These are phyloP conservation scores for Cistogaster globosa DNA, from an alignment of 2,888 invertebrate species.

Conservation along the genomic window DNA sequence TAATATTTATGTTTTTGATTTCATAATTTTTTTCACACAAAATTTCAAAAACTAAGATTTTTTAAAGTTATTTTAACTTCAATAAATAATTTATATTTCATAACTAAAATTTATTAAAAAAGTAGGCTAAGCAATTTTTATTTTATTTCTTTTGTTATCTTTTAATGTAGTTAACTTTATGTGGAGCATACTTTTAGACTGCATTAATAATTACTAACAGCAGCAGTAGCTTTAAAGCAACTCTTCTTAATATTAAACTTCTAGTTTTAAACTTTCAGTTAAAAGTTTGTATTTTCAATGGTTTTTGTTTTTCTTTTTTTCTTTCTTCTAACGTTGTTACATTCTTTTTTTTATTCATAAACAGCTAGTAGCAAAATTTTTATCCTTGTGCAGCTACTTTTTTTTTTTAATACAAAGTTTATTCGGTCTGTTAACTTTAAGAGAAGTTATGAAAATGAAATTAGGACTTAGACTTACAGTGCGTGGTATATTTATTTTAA, in stretches of 20 bases:
- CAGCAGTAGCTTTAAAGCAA: neutral
- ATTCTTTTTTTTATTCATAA: neutral
- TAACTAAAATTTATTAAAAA: too few species aligned
- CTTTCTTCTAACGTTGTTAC: too few species aligned
- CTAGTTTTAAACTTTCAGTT: neutral
- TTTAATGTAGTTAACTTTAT: neutral
- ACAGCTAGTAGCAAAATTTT: neutral
- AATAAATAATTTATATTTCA: too few species aligned
- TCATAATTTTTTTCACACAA: too few species aligned
- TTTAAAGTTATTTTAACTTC: too few species aligned
- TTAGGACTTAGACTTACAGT: neutral
- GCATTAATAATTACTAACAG: neutral
- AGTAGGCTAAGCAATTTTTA: too few species aligned
- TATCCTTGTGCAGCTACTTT: too few species aligned
- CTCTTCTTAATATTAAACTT: neutral
- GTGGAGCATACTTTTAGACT: neutral
- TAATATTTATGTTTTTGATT: too few species aligned
- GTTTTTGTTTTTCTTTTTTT: neutral
- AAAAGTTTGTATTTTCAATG: neutral
- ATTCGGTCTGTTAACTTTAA: neutral
- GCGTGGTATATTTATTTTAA: too few species aligned
- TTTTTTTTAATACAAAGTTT: neutral
- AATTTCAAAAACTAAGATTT: too few species aligned
- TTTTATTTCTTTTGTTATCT: too few species aligned
- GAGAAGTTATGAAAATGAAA: neutral